Percentiles rank a stretch among this genome's conserved stretches.
phyloP scores from a whole-genome alignment of 2,888 invertebrate genomes.

The Cheilosia urbana region DNA sequence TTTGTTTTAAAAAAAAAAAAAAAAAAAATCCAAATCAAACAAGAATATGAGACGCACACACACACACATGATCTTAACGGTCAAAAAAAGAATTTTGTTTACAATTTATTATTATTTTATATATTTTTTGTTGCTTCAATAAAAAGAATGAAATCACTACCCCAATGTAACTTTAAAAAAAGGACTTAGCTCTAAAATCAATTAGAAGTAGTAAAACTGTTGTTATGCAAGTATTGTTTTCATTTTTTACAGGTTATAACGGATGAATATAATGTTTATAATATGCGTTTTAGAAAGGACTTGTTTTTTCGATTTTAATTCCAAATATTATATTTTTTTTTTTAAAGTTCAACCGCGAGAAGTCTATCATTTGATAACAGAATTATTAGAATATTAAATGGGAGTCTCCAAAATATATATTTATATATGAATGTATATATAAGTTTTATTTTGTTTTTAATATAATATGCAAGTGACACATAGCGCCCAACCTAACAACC shows the following conservation, averaged over 20 bases:
- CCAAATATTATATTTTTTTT: slow-evolving; percentile 3
- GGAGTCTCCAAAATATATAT: slow-evolving; percentile 68
- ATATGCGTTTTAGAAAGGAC: slow-evolving; percentile 19
- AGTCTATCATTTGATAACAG: slow-evolving; percentile 58
- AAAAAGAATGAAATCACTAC: slow-evolving; percentile 60
- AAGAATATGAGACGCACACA: slow-evolving; percentile 42
- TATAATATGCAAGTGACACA: slow-evolving; percentile 75
- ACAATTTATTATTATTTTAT: slow-evolving; percentile 49
- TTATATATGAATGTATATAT: slow-evolving; percentile 43
- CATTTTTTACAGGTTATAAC: slow-evolving; percentile 35
- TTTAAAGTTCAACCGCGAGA: slow-evolving; percentile 29
- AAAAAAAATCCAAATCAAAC: slow-evolving; percentile 13
- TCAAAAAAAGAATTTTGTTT: slow-evolving; percentile 40
- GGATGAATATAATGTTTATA: slow-evolving; percentile 16
- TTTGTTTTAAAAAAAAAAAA: slow-evolving; percentile 5
- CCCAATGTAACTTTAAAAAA: slow-evolving; percentile 45
- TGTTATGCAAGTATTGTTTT: slow-evolving; percentile 5
- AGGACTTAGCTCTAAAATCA: slow-evolving; percentile 42
- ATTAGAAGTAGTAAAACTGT: slow-evolving; percentile 31
- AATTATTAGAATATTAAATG: slow-evolving; percentile 67
- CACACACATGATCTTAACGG: slow-evolving; percentile 44
- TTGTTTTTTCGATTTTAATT: slow-evolving; percentile 23
- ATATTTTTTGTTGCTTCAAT: slow-evolving; percentile 31
- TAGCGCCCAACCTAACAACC: slow-evolving; percentile 73
- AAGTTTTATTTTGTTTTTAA: slow-evolving; percentile 25